Percentiles rank a stretch among this genome's conserved stretches.
These are phyloP conservation scores for Bombyx mandarina DNA, from an alignment of 1,140 invertebrate species.

Conservation along the genomic window DNA sequence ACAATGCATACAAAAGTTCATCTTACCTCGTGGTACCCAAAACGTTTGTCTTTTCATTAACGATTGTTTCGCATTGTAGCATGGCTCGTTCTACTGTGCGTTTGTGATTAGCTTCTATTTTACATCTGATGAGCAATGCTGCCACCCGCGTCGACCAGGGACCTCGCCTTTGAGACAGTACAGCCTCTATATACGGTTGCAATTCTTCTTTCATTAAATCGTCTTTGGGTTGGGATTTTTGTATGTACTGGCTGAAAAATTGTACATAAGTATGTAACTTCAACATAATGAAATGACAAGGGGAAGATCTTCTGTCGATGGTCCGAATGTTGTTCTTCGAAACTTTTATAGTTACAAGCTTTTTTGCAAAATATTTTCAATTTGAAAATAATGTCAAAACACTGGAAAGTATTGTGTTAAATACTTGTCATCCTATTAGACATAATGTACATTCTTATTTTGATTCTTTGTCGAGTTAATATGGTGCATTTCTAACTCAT, in stretches of 20 bases:
- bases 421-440: not conserved
- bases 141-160: conserved; percentile 81
- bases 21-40: conserved; percentile 33
- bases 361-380: no score
- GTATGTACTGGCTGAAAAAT: conserved; percentile 72
- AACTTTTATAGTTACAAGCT: no score
- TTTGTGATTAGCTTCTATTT: conserved; percentile 81
- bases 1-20: no score
- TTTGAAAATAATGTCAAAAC: no score
- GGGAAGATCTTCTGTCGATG: no score
- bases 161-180: conserved; percentile 76
- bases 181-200: conserved; percentile 81
- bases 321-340: no score
- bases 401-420: not conserved
- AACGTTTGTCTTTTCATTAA: conserved; percentile 63
- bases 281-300: no score
- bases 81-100: conserved; percentile 89
- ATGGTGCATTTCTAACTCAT: no score
- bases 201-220: conserved; percentile 85
- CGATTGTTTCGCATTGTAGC: conserved; percentile 86
- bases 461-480: no score
- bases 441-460: no score
- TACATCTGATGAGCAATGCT: conserved; percentile 80
- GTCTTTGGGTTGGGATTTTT: conserved; percentile 82
- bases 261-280: not conserved